Evolutionary conservation across 2,113 vertebrate genomes (phyloP).

Genomic region (Aleadryas rufinucha): DNA sequence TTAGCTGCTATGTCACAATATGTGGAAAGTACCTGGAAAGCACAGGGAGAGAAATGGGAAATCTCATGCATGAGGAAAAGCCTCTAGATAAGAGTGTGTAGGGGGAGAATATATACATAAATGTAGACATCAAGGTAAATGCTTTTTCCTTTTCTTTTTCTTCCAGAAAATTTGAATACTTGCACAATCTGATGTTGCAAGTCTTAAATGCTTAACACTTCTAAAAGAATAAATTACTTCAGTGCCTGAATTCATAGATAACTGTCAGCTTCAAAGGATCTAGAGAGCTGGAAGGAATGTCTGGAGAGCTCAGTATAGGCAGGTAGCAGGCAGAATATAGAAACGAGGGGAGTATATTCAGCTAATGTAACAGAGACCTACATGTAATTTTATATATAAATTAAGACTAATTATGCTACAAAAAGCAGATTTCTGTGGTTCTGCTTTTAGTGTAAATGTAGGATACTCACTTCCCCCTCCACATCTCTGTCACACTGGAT

Average conservation of each 20-base stretch:
- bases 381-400: not conserved
- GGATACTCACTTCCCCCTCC: constrained; percentile 15
- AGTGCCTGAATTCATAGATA: constrained; percentile 13
- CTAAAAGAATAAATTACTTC: constrained; percentile 41
- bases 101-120: not conserved
- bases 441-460: constrained; percentile 18
- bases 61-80: not conserved
- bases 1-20: not conserved
- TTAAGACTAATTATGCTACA: not conserved
- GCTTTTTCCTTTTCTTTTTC: constrained; percentile 14
- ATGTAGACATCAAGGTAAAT: constrained; percentile 36
- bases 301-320: not conserved
- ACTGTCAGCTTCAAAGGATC: constrained; percentile 47
- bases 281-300: constrained; percentile 8
- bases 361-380: not conserved
- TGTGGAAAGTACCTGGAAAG: constrained; percentile 27
- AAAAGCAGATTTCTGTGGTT: not conserved
- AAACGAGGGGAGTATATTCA: not conserved
- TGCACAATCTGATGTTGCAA: constrained; percentile 16
- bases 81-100: not conserved
- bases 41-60: not conserved
- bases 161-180: constrained; percentile 44
- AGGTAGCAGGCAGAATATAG: not conserved
- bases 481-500: not conserved
- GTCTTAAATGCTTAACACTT: constrained; percentile 40